phyloP scores from a whole-genome alignment of 2,113 vertebrate species.

The Phylloscopus whistleri region DNA sequence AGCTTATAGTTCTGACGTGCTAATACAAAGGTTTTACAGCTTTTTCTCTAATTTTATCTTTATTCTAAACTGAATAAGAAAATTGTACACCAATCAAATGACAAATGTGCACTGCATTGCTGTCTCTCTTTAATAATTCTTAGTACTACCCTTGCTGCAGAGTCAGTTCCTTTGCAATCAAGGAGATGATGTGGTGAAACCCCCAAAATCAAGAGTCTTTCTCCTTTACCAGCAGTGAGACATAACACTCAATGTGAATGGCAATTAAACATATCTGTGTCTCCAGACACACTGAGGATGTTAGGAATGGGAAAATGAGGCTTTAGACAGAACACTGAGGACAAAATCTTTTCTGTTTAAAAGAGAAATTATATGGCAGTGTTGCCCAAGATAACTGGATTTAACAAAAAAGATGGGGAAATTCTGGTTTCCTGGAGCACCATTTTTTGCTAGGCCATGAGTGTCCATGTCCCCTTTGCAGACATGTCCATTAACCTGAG shows the following conservation, averaged over 20 bases:
- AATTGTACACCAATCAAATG: not conserved
- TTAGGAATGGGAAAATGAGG: not conserved
- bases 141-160: not conserved
- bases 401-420: not conserved
- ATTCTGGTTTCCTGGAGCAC: not conserved
- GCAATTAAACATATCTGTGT: not conserved
- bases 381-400: not conserved
- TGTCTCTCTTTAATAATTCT: not conserved
- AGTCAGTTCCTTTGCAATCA: not conserved
- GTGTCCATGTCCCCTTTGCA: not conserved
- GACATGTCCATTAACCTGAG: not conserved
- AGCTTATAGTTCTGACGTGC: not conserved
- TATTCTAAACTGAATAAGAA: not conserved
- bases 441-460: not conserved
- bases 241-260: not conserved
- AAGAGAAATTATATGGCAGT: not conserved
- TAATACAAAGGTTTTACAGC: not conserved
- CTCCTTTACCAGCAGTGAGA: not conserved
- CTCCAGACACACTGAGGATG: not conserved
- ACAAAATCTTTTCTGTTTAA: not conserved
- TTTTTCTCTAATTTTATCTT: not conserved
- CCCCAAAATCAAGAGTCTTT: not conserved
- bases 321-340: not conserved
- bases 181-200: not conserved
- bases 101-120: not conserved